Conservation (phyloP, 1,140 invertebrate genomes). For the Heliothis subflexa region DNA sequence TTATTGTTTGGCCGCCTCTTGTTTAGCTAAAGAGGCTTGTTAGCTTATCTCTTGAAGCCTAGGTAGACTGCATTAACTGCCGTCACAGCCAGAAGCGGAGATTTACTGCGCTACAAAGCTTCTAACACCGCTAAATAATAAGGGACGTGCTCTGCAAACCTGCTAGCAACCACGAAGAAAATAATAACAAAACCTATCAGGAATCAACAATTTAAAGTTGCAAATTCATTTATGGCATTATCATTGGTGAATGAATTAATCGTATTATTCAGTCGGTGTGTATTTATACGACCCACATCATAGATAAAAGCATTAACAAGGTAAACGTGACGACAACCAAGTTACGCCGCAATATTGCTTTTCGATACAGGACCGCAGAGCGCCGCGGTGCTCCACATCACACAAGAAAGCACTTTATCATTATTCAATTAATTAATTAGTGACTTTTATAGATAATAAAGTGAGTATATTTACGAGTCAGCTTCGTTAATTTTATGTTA, state of each 20-base stretch:
- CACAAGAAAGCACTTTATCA: conserved; percentile 77
- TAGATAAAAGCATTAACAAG: conserved; percentile 54
- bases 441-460: conserved; percentile 85
- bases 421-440: conserved; percentile 85
- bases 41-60: conserved; percentile 80
- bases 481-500: conserved; percentile 82
- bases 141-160: conserved; percentile 34
- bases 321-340: conserved; percentile 65
- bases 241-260: conserved; percentile 41
- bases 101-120: conserved; percentile 71
- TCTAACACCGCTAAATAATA: conserved; percentile 64
- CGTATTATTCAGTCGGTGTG: conserved; percentile 10
- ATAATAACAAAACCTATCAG: background rate
- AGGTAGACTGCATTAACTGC: conserved; percentile 79
- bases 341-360: conserved; percentile 68
- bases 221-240: conserved; percentile 43
- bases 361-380: conserved; percentile 56
- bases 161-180: conserved; percentile 8
- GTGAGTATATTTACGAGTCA: conserved; percentile 78
- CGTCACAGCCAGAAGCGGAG: conserved; percentile 64
- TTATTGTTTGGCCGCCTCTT: conserved; percentile 82
- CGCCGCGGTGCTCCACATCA: conserved; percentile 57
- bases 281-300: conserved; percentile 65
- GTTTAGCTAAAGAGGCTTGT: conserved; percentile 83
- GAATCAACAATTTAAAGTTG: conserved; percentile 16